phyloP scores from a whole-genome alignment of 1,140 invertebrate genomes.

The Drosophila obscura region DNA sequence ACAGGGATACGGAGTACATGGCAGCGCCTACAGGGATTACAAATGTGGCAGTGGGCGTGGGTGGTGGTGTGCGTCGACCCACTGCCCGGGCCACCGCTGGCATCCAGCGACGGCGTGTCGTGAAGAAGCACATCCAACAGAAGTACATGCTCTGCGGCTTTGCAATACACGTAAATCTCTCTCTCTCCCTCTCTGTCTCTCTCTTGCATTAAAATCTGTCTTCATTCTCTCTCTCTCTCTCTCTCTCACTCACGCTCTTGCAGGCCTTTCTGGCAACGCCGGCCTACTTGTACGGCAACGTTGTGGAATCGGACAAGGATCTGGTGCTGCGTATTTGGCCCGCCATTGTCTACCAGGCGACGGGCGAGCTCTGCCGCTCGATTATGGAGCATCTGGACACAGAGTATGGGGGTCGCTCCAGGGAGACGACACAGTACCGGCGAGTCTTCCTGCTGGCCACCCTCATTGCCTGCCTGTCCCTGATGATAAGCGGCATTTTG shows the following conservation, averaged over 20 bases:
- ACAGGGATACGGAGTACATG: constrained; percentile 21
- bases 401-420: constrained; percentile 72
- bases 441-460: constrained; percentile 73
- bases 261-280: constrained; percentile 81
- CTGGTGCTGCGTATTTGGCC: constrained; percentile 80
- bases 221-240: not conserved
- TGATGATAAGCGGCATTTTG: constrained; percentile 76
- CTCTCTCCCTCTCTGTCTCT: not conserved
- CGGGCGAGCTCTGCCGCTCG: constrained; percentile 76
- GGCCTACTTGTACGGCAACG: constrained; percentile 78
- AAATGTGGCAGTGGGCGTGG: constrained; percentile 13
- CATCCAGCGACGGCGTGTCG: constrained; percentile 74
- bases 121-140: constrained; percentile 83
- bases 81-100: constrained; percentile 73
- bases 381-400: constrained; percentile 77
- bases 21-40: constrained; percentile 40
- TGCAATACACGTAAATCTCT: constrained; percentile 79
- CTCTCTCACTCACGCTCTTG: not conserved
- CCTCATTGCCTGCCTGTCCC: constrained; percentile 69
- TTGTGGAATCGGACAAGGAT: constrained; percentile 82
- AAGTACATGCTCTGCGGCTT: constrained; percentile 83
- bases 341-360: constrained; percentile 80
- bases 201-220: not conserved
- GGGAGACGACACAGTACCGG: constrained; percentile 74
- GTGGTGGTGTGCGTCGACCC: constrained; percentile 47